phyloP scores from a whole-genome alignment of 2,113 vertebrate genomes.

The Brachyhypopomus occidentalis region DNA sequence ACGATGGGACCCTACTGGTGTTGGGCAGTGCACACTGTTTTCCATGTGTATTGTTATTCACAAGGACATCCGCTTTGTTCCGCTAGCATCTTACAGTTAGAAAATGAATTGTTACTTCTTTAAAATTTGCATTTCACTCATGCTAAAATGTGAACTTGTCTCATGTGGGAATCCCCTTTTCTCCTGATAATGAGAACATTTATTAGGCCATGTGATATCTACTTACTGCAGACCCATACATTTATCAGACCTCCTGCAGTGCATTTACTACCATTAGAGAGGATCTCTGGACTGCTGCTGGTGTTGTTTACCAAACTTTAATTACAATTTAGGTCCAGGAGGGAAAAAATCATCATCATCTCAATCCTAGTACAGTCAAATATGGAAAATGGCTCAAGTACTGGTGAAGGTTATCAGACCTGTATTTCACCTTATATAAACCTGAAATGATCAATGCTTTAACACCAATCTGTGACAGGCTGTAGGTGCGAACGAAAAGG shows the following conservation, averaged over 20 bases:
- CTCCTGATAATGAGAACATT: neutral
- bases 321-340: neutral
- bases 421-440: too few relatives aligned
- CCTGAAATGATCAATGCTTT: neutral
- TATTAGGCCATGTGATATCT: constrained; percentile 34
- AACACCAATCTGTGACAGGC: neutral
- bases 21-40: neutral
- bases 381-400: neutral
- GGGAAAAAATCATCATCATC: constrained; percentile 11
- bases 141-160: neutral
- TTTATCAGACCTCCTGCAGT: constrained; percentile 32
- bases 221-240: constrained; percentile 3
- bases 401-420: neutral
- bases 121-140: neutral
- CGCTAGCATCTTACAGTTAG: neutral
- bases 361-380: neutral
- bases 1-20: too few relatives aligned
- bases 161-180: neutral
- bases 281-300: neutral
- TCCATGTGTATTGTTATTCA: neutral
- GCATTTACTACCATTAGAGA: constrained; percentile 21
- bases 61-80: neutral
- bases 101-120: neutral
- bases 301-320: neutral
- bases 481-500: too few relatives aligned